These are phyloP conservation scores for Unio pictorum DNA, from an alignment of 2,888 invertebrate genomes.

Conservation along the genomic window DNA sequence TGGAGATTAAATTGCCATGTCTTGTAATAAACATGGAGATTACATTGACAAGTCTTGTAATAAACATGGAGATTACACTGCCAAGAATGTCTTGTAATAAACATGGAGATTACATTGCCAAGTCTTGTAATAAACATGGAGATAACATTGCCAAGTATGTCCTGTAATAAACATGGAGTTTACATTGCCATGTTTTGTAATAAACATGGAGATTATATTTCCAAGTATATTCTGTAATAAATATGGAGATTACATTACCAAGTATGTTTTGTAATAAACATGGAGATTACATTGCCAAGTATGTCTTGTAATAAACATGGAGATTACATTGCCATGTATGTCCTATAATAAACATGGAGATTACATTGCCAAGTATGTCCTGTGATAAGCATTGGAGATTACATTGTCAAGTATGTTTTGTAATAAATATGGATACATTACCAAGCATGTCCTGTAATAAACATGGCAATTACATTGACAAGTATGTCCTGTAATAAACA, in stretches of 20 bases:
- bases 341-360: neutral
- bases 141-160: neutral
- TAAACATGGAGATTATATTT: neutral
- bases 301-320: neutral
- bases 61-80: neutral
- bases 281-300: no score
- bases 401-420: slow-evolving; percentile 38
- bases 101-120: no score
- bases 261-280: no score
- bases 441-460: slow-evolving; percentile 50
- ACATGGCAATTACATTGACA: neutral
- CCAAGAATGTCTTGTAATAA: neutral
- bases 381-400: neutral
- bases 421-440: slow-evolving; percentile 22
- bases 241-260: no score
- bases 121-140: slow-evolving; percentile 33
- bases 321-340: neutral
- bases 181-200: neutral
- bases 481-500: neutral
- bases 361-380: neutral
- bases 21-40: slow-evolving; percentile 31
- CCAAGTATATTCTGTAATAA: neutral
- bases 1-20: slow-evolving; percentile 50
- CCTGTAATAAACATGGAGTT: neutral
- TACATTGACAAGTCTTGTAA: neutral